phyloP scores from a whole-genome alignment of 2,797 vertebrate genomes.

The Pelobates cultripes region DNA sequence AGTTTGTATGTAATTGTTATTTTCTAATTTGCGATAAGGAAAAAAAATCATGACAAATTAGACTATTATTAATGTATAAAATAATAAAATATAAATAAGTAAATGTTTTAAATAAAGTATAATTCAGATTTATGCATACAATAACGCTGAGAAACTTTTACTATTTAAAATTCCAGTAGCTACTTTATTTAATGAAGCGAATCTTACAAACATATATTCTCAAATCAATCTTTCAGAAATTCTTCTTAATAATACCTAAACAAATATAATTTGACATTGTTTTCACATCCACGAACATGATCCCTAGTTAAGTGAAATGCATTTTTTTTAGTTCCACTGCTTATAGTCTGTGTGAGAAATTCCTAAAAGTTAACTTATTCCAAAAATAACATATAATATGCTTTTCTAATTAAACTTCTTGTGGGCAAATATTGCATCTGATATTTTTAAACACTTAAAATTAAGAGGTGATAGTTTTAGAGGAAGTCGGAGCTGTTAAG shows the following conservation, averaged over 20 bases:
- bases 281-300: background rate
- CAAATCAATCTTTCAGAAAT: background rate
- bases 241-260: background rate
- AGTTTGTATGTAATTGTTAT: no score
- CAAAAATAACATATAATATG: conserved; percentile 41
- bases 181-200: background rate
- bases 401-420: conserved; percentile 46
- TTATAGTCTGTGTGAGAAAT: conserved; percentile 24
- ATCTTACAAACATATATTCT: background rate
- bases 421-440: conserved; percentile 34
- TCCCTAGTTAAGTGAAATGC: background rate
- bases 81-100: no score
- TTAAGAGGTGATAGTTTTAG: conserved; percentile 16
- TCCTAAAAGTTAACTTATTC: background rate
- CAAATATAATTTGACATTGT: background rate
- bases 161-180: background rate
- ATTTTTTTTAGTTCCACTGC: background rate
- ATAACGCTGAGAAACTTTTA: background rate
- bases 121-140: background rate
- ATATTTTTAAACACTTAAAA: conserved; percentile 39
- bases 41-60: no score
- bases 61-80: no score
- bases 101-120: no score
- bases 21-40: no score
- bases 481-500: conserved; percentile 39